Evolutionary conservation across 2,113 vertebrate genomes (phyloP).

Genomic region (Centrocercus urophasianus): DNA sequence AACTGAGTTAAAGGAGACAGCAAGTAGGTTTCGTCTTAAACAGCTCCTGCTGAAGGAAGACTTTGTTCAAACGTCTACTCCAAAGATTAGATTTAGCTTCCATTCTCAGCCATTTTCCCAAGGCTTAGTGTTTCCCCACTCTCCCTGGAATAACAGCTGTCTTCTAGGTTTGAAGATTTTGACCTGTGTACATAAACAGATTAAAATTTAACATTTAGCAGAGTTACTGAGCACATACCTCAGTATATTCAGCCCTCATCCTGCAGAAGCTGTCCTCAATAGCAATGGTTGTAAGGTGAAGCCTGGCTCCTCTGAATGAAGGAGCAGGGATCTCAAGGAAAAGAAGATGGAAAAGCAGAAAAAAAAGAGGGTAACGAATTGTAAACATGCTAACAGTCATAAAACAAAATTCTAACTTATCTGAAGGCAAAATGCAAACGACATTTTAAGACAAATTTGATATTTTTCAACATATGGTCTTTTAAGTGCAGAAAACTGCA

Average conservation of each 20-base stretch:
- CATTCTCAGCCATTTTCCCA: background rate
- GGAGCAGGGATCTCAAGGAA: background rate
- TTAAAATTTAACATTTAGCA: background rate
- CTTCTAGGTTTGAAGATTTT: background rate
- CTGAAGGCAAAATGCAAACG: constrained; percentile 7
- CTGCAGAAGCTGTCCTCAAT: background rate
- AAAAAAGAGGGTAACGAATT: background rate
- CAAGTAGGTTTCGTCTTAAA: background rate
- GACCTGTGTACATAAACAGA: background rate
- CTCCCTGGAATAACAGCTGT: background rate
- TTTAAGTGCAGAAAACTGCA: background rate
- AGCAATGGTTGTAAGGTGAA: background rate
- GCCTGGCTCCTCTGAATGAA: background rate
- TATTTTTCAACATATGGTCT: background rate
- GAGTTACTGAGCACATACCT: background rate
- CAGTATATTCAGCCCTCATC: background rate
- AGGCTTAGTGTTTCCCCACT: background rate
- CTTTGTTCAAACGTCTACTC: background rate
- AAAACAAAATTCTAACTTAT: background rate
- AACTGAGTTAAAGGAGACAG: background rate
- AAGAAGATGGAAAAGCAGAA: background rate
- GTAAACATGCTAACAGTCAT: background rate
- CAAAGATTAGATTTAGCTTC: background rate
- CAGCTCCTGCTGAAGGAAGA: background rate
- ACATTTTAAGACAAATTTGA: constrained; percentile 16